Evolutionary conservation across 2,797 vertebrate genomes (phyloP).

Genomic region (Falco cherrug): DNA sequence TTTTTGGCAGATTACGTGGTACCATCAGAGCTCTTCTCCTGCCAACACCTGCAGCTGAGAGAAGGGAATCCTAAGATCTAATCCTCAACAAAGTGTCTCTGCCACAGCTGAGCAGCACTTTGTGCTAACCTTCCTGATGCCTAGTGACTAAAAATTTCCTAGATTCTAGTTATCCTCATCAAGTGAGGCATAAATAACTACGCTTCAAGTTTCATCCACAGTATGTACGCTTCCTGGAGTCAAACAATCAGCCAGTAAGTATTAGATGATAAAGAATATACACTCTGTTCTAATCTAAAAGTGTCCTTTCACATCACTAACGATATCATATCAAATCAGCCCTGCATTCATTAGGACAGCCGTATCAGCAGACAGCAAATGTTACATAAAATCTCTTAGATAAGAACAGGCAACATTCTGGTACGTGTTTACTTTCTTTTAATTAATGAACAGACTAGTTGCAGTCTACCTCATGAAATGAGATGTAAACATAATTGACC

Average conservation of each 20-base stretch:
- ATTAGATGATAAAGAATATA: conserved; percentile 1
- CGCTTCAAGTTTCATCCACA: neutral
- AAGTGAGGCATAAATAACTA: neutral
- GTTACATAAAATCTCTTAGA: neutral
- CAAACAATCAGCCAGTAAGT: neutral
- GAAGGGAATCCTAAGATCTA: neutral
- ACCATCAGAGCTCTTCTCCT: neutral
- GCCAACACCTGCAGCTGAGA: neutral
- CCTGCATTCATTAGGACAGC: neutral
- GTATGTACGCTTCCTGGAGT: neutral
- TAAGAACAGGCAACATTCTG: neutral
- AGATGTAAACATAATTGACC: neutral
- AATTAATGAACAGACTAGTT: conserved; percentile 31
- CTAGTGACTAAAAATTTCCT: neutral
- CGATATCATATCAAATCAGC: neutral
- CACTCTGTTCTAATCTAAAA: neutral
- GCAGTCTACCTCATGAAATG: neutral
- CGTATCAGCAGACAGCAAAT: neutral
- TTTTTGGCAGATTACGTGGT: neutral
- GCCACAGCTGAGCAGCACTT: neutral
- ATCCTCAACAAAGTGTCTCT: neutral
- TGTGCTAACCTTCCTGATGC: neutral
- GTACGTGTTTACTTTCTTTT: conserved; percentile 8
- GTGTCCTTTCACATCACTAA: neutral
- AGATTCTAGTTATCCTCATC: neutral